Evolutionary conservation across 2,888 invertebrate species (phyloP), one percentile per base, ranked within the genome.

Genomic region (Congeria kusceri): DNA sequence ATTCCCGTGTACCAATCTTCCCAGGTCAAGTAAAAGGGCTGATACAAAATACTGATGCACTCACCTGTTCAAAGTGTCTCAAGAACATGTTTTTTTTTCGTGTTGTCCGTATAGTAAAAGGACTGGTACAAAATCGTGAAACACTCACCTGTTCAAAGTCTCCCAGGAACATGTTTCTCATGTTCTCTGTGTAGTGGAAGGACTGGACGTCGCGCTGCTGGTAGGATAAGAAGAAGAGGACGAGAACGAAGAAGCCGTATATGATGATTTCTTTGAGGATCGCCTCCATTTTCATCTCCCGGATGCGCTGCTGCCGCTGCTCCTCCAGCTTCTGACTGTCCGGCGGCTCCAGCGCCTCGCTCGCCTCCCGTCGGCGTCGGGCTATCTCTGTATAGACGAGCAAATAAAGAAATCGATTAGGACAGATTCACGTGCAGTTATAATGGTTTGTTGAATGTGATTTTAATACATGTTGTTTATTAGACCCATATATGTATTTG

Each of bases 171-270:
- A 83, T 88, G 64, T 88, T 89, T 68, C 88, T 89, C 62, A 93
- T 80, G 77, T 90, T 92, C 47, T 85, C 78, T 7, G 89, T 87
- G 64, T 87, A 88, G 15, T 73, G 56, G 81, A 84, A 93, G 4
- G 92, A 92, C 71, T 88, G 82, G 5, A 86, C 86, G 78, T 92
- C 92, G 18, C 93, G 84, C 65, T 92, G 90, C 81, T 93, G 93
- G 81, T 93, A 93, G 39, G 93, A 92, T 46, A 93, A 80, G 89
- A 93, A 93, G 88, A 93, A 92, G 28, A 93, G 85, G 58, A 93
- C 85, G 3, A 93, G 77, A 9, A 93, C 87, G 81, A 93, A 93
- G 83, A 93, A 88, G n/a, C 89, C 77, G 80, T 93, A 93, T 39
- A 91, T 77, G 18, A 87, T 66, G 29, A 91, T 90, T 77, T 92